A percentile compares a stretch with the other conserved stretches of the same genome.
phyloP scores from a whole-genome alignment of 2,797 vertebrate genomes.

The Liparis tanakae region DNA sequence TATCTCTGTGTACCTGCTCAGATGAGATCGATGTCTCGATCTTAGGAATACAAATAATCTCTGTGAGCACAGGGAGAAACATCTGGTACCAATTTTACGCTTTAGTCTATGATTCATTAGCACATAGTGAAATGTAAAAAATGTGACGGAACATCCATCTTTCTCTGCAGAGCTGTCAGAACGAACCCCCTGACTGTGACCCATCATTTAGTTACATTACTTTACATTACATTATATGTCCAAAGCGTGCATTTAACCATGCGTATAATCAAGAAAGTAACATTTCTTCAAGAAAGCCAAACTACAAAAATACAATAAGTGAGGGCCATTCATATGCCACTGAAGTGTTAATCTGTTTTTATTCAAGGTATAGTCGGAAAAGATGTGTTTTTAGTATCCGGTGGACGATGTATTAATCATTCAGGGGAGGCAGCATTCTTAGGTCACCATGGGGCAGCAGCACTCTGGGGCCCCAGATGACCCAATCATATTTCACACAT shows the following conservation, averaged over 20 bases:
- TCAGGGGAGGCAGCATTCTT: conserved; percentile 22
- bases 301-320: too few species aligned
- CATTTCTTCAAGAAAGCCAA: too few species aligned
- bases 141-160: conserved; percentile 20
- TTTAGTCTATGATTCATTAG: conserved; percentile 24
- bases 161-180: conserved; percentile 9
- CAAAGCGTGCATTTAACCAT: too few species aligned
- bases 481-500: conserved; percentile 35
- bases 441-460: conserved; percentile 13
- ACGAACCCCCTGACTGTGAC: not conserved
- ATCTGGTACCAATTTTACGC: not conserved
- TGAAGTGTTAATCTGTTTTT: too few species aligned
- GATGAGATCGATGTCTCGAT: conserved; percentile 29
- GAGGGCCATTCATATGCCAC: too few species aligned
- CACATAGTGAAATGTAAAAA: conserved; percentile 41
- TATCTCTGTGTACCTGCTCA: conserved; percentile 58
- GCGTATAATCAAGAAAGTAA: too few species aligned
- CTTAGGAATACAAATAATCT: conserved; percentile 2
- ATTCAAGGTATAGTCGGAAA: too few species aligned
- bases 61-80: conserved; percentile 2
- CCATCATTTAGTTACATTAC: not conserved
- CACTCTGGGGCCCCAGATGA: conserved; percentile 29
- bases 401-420: conserved; percentile 27
- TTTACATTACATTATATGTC: too few species aligned
- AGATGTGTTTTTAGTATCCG: too few species aligned